Evolutionary conservation across 2,113 vertebrate genomes (phyloP), one percentile per base, ranked within the genome.

Genomic region (Ceyx cyanopectus): DNA sequence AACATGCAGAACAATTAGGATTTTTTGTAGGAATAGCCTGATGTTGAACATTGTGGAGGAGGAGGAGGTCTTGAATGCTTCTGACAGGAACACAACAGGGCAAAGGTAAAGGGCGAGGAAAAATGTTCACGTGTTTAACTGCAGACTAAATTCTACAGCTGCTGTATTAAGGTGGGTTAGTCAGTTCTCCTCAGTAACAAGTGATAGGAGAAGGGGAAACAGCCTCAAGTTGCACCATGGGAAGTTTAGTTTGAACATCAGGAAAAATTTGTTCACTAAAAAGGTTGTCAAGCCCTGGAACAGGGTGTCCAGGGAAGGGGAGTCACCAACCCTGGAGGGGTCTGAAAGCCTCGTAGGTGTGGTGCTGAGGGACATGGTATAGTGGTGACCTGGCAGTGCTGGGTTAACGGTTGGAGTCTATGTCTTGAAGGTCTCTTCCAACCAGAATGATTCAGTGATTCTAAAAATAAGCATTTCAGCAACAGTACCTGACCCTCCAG

Each of bases 1-100:
- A 24, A 98, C 96, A 5, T 97, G 89, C 83, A 98, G 62, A 8
- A 98, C 60, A 45, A 97, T 93, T 69, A 97, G 91, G 57, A 69
- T 14, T 87, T 95, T 97, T 37, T 93, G 93, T 4, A 97, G 65
- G 54, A 96, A 56, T 7, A 90, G 5, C 29, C 77, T 73, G 60
- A 85, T 3, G 37, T 66, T 2, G 4, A 7, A 5, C 95, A 96
- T 97, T 0, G 15, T 73, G 82, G 27, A 37, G 46, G 65, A 37
- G 46, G 65, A 73, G 30, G 27, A 63, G 57, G 14, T 75, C 89
- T 45, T 45, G 76, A 12, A 57, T 0, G 32, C 77, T 82, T 10
- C 18, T 0, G 1, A 15, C 1, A 21, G 46, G 76, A 96, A 41
- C 0, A 3, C 29, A 5, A 26, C 0, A 4, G 96, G 92, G 76